Base-by-base conservation (phyloP, 2,113 vertebrate species). In the Polypterus bichir region DNA sequence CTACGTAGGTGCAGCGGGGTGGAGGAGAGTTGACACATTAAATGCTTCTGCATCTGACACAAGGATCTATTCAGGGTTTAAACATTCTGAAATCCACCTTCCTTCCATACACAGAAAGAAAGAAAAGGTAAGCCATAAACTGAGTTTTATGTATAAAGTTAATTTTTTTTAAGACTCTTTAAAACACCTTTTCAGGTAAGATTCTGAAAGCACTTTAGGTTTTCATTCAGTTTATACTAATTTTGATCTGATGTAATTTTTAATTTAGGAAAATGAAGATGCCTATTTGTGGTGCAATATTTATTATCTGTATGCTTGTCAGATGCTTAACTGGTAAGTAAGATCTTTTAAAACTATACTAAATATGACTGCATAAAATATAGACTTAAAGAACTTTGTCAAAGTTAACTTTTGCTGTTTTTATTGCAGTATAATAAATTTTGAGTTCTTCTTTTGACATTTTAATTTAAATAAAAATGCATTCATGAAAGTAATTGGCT, bases 251-350 rank as follows among this genome's bases (percentile, higher is more conserved):
- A 5, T 51, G 44, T 5, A 62, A 5, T 70, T 62, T 56, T 7
- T 63, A 7, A 68, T 48, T 71, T 49, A 58, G 3, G 4, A 71
- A 62, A 59, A 88, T 86, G 86, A 86, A 83, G 76, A 61, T 67
- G 62, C 6, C 73, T 69, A 4, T 79, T 7, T 66, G 68, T 60
- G 48, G 80, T 48, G 52, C 72, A 48, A 59, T 71, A 49, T 66
- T 77, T 59, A 56, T 83, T 59, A 60, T 81, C 66, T 77, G 71
- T 64, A 61, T 79, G 64, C 56, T 72, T 6, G 6, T 47, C 48
- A 79, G 59, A 66, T 63, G 70, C 11, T 70, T 79, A 52, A 68
- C 59, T 27, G 80, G 86, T 86, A 64, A 85, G 82, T 69, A 57
- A 9, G 45, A 47, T 49, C 7, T 7, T 47, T 64, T 5, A 49